A percentile compares a stretch with the other conserved stretches of the same genome.
Evolutionary conservation across 2,113 vertebrate genomes (phyloP).

Genomic region (Phrynocephalus versicolor): DNA sequence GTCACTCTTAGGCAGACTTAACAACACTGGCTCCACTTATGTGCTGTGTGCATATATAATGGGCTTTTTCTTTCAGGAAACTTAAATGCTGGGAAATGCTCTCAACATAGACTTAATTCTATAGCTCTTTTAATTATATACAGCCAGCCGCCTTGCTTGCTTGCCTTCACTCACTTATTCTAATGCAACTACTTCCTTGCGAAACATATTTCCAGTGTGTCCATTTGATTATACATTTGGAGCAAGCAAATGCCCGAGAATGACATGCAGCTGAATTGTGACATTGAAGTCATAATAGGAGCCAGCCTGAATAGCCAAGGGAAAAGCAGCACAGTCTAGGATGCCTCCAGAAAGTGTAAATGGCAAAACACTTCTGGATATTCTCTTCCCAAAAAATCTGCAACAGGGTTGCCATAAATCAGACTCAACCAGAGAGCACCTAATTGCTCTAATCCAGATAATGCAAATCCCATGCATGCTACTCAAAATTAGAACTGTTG

Average conservation of each 20-base stretch:
- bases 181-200: conserved; percentile 34
- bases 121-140: conserved; percentile 38
- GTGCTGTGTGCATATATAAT: conserved; percentile 30
- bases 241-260: accelerated
- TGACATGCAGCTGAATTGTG: background rate
- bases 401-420: too few relatives aligned
- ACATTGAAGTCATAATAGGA: background rate
- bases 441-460: background rate
- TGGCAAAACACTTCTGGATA: too few relatives aligned
- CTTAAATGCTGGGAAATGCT: conserved; percentile 30
- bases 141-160: too few relatives aligned
- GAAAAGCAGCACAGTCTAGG: background rate
- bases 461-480: background rate
- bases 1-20: conserved; percentile 45
- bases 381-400: too few relatives aligned
- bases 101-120: background rate
- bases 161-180: conserved; percentile 51
- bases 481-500: too few relatives aligned
- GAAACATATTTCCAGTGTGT: conserved; percentile 44
- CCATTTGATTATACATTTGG: conserved; percentile 39
- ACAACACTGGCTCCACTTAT: conserved; percentile 42
- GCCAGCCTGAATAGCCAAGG: too few relatives aligned
- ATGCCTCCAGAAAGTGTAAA: too few relatives aligned
- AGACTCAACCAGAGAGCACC: background rate
- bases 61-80: conserved; percentile 21